phyloP scores from a whole-genome alignment of 2,113 vertebrate species.

The Phylloscopus trochiloides region DNA sequence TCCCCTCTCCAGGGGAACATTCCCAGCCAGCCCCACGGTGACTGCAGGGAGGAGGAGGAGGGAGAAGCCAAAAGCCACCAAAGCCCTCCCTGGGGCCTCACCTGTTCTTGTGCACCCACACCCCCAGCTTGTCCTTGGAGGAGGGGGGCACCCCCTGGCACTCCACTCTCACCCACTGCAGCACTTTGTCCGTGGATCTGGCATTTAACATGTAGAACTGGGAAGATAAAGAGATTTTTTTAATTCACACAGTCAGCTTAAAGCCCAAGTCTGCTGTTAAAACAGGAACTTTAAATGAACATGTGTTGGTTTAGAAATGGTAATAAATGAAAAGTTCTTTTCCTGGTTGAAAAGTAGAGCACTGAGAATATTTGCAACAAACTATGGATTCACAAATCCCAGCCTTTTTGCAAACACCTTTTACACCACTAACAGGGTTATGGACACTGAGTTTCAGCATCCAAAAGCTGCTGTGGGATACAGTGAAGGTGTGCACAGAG shows the following conservation, averaged over 20 bases:
- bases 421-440: neutral
- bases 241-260: neutral
- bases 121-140: conserved; percentile 94
- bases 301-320: rapidly evolving
- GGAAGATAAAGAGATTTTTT: neutral
- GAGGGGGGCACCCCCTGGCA: conserved; percentile 90
- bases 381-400: neutral
- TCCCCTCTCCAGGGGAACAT: neutral
- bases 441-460: neutral
- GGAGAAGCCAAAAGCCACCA: too few species aligned
- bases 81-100: conserved; percentile 47
- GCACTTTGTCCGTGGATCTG: conserved; percentile 73
- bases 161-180: conserved; percentile 92
- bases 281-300: neutral
- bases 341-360: neutral
- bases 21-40: neutral
- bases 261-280: neutral
- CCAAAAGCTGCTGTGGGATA: neutral
- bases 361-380: neutral
- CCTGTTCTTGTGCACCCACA: conserved; percentile 95
- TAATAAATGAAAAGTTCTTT: neutral
- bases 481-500: neutral
- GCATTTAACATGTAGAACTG: conserved; percentile 92
- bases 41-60: neutral
- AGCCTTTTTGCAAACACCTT: neutral